These are phyloP conservation scores for Protomyctophum bolini DNA, from an alignment of 2,113 vertebrate species.

Conservation along the genomic window DNA sequence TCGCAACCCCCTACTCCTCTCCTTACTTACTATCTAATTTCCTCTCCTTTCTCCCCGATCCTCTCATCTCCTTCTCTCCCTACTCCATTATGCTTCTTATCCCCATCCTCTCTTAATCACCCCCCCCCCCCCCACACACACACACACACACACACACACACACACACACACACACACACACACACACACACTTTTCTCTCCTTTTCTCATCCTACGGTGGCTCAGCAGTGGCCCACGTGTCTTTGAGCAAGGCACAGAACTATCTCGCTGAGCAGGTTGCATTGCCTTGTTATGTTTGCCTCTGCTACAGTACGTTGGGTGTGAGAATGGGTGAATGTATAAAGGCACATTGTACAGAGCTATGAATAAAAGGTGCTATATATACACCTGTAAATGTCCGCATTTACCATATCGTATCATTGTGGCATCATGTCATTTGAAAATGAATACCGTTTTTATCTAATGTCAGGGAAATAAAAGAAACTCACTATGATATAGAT, in stretches of 20 bases:
- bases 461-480: constrained; percentile 8
- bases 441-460: neutral
- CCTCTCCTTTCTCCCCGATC: neutral
- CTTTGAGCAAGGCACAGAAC: neutral
- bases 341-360: no score
- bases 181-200: neutral
- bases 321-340: no score
- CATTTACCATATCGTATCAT: no score
- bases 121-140: constrained; percentile 4
- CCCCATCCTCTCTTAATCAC: neutral
- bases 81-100: neutral
- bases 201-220: constrained; percentile 25
- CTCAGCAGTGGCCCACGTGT: no score
- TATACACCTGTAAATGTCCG: no score
- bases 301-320: neutral
- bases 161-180: no score
- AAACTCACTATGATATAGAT: neutral
- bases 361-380: no score
- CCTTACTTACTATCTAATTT: neutral
- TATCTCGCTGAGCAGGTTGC: neutral
- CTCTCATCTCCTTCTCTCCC: neutral
- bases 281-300: neutral
- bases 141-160: no score
- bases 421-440: no score
- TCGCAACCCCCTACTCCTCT: neutral